phyloP scores from a whole-genome alignment of 2,797 vertebrate species.

The Chiroxiphia lanceolata region DNA sequence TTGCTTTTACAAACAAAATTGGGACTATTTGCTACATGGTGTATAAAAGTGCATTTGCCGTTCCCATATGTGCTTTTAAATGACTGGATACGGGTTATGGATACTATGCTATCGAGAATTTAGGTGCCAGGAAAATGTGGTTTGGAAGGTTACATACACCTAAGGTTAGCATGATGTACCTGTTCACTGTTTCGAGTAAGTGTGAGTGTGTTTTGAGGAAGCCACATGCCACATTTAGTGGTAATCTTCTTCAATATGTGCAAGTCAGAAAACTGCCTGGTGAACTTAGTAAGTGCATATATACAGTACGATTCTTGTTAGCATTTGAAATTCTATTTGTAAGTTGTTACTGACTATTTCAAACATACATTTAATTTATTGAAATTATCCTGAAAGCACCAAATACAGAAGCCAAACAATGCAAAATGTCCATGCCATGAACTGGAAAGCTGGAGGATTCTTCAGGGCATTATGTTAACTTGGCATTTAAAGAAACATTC shows the following conservation, averaged over 20 bases:
- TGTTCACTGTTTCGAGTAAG: not conserved
- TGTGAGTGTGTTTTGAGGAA: not conserved
- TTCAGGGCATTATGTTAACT: not conserved
- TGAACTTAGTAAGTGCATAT: not conserved
- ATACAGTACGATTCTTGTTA: not conserved
- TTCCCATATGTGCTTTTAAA: too few species aligned
- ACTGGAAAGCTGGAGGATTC: not conserved
- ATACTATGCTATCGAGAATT: not conserved
- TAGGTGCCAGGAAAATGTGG: not conserved
- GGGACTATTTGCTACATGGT: too few species aligned
- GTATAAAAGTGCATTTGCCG: too few species aligned
- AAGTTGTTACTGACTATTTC: not conserved
- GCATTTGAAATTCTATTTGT: not conserved
- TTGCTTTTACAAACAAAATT: not conserved
- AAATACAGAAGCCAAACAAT: not conserved
- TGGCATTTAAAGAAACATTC: not conserved
- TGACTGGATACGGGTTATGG: too few species aligned
- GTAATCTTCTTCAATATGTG: not conserved
- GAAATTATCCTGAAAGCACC: not conserved
- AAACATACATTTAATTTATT: not conserved
- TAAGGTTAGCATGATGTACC: not conserved
- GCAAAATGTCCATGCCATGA: not conserved
- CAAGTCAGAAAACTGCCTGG: not conserved
- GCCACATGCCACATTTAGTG: not conserved
- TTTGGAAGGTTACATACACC: not conserved